A percentile compares a stretch with the other conserved stretches of the same genome.
phyloP scores from a whole-genome alignment of 2,888 invertebrate genomes.

The Tribolium freemani region DNA sequence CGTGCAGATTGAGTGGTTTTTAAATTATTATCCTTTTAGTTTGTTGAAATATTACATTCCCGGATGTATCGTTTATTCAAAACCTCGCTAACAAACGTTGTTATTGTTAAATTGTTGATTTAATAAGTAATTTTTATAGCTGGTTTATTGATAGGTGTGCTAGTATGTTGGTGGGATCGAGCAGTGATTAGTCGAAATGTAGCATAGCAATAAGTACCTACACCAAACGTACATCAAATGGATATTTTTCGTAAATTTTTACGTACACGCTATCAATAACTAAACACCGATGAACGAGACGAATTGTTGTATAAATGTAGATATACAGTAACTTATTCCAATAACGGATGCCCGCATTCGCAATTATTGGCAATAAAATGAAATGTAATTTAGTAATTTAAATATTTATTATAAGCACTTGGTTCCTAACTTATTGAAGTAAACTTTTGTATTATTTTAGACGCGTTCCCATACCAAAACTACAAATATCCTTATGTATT shows the following conservation, averaged over 20 bases:
- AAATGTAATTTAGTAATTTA: conserved; percentile 64
- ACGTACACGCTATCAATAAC: conserved; percentile 41
- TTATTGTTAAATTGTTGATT: conserved; percentile 61
- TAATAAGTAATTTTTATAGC: conserved; percentile 39
- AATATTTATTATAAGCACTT: conserved; percentile 66
- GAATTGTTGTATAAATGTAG: conserved; percentile 64
- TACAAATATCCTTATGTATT: conserved; percentile 58
- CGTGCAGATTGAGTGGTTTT: conserved; percentile 56
- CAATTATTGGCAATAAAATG: conserved; percentile 62
- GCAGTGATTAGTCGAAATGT: conserved; percentile 13
- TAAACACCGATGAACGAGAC: conserved; percentile 43
- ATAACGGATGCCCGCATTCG: conserved; percentile 59
- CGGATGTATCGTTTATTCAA: conserved; percentile 61
- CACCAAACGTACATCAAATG: conserved; percentile 11
- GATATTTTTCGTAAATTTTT: conserved; percentile 34
- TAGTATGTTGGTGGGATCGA: conserved; percentile 30
- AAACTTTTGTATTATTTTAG: conserved; percentile 63
- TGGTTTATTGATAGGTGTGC: conserved; percentile 36
- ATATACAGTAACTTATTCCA: conserved; percentile 64
- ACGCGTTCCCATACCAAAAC: conserved; percentile 61
- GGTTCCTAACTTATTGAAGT: conserved; percentile 68
- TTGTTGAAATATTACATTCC: conserved; percentile 65
- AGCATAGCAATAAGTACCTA: conserved; percentile 28
- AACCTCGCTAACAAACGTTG: conserved; percentile 61
- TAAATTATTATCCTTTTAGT: conserved; percentile 54